phyloP scores from a whole-genome alignment of 2,113 vertebrate genomes.

The Burhinus bistriatus region DNA sequence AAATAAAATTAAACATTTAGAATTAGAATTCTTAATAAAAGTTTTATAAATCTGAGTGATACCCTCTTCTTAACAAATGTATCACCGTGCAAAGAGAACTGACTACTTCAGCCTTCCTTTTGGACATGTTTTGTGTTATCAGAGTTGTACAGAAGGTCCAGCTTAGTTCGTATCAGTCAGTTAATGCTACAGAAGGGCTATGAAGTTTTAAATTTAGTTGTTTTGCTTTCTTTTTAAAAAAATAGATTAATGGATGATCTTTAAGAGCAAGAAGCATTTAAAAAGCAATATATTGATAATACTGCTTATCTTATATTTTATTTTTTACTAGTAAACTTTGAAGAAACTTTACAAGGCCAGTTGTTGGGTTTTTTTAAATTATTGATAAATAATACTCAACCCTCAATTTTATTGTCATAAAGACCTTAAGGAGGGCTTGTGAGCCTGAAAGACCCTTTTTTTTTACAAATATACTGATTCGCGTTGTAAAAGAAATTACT shows the following conservation, averaged over 20 bases:
- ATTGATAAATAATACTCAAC: neutral
- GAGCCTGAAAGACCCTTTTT: neutral
- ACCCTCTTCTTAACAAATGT: neutral
- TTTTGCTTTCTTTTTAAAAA: neutral
- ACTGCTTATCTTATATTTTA: neutral
- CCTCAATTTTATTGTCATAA: neutral
- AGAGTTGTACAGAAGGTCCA: neutral
- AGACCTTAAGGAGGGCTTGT: neutral
- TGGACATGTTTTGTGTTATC: neutral
- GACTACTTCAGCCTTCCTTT: neutral
- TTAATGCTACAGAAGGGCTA: neutral
- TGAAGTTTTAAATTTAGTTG: neutral
- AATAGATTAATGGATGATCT: neutral
- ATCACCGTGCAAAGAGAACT: neutral
- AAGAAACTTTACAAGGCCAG: neutral
- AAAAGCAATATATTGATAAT: neutral
- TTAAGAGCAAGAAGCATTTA: neutral
- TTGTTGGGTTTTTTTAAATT: rapidly evolving
- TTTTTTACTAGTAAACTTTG: neutral
- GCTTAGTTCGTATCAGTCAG: neutral
- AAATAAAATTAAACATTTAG: neutral
- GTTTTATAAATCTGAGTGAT: neutral
- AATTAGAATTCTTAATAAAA: neutral
- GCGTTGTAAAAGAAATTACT: neutral
- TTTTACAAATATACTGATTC: neutral